Base-by-base conservation (phyloP, 2,888 invertebrate species). In the Leptinotarsa haldemani region DNA sequence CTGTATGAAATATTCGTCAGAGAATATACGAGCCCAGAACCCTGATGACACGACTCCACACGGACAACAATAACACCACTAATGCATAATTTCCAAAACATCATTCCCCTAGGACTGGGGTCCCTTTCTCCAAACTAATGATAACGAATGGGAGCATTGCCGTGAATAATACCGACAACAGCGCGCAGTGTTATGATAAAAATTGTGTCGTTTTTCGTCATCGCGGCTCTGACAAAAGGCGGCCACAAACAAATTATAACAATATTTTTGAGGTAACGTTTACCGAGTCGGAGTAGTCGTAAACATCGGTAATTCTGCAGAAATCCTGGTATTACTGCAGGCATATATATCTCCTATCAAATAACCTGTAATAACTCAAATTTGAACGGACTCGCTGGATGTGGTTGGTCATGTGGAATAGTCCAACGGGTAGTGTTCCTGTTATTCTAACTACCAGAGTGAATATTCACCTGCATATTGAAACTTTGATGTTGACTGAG, bases 281-380 rank as follows among this genome's bases (percentile, higher is more conserved):
- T 40, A 56, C 63, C 68, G 50, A 67, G 70, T 61, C 68, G 65
- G 48, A 68, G 47, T 22, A 58, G 65, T 65, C 67, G 50, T 68
- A 71, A 74, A 68, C 74, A 70, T 74, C 70, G 74, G 65, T 71
- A 64, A 74, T 71, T 68, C 74, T 71, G 52, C 65, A 52, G 70
- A 64, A 70, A 68, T 74, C 53, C 70, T 25, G 67, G 70, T 56
- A 67, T 52, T 69, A 63, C 70, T 67, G 67, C 64, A 67, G 61
- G 67, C 70, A 25, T 66, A 69, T 70, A 47, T 40, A 73, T 53
- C 20, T 69, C 53, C 15, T 58, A 70, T 65, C 65, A 18, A 40
- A 47, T 46, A 70, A 48, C 65, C 52, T 52, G 53, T 50, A 70
- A 70, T 70, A 64, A 70, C 52, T 70, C 53, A 70, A 20, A 48